Evolutionary conservation across 2,888 invertebrate genomes (phyloP), one percentile per base, ranked within the genome.

Genomic region (Microctonus aethiopoides): DNA sequence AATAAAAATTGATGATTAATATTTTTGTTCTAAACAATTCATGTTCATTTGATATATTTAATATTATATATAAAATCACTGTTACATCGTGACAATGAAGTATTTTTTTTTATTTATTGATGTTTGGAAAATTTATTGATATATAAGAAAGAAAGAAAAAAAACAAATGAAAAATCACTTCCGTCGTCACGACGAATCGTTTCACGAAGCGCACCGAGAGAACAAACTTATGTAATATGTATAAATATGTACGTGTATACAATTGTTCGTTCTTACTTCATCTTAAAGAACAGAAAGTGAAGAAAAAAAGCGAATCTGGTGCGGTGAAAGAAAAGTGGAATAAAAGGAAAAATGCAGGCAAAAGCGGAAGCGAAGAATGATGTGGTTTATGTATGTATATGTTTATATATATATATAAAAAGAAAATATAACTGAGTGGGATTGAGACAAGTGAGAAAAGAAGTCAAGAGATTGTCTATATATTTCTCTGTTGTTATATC

Each of bases 401-500:
- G 32, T 7, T 3, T 39, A 39, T n/a, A 29, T 3, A 29, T 3
- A 29, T 5, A 29, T 3, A 29, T 5, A 29, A 29, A 29, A 29
- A 29, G 29, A 29, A 29, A 29, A 29, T 5, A 29, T 29, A 3
- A 5, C 7, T 29, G 3, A 7, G 29, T 29, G 29, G 29, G 7
- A 29, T 29, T 7, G 29, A 3, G 46, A 46, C 46, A 46, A 46
- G 46, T 46, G 16, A 46, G 46, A 46, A 16, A 46, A 46, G 46
- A 16, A 46, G 46, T 46, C 46, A 46, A 16, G 46, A 46, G 1
- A 46, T 46, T 46, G 46, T 46, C 46, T 16, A 75, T 75, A 75
- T 75, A 80, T 80, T 20, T 26, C 16, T 24, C 16, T 26, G 22
- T 24, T 29, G 16, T 3, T 80, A 77, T 76, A 75, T 72, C 69